Base-by-base conservation (phyloP, 2,113 vertebrate genomes). In the Platichthys stellatus region DNA sequence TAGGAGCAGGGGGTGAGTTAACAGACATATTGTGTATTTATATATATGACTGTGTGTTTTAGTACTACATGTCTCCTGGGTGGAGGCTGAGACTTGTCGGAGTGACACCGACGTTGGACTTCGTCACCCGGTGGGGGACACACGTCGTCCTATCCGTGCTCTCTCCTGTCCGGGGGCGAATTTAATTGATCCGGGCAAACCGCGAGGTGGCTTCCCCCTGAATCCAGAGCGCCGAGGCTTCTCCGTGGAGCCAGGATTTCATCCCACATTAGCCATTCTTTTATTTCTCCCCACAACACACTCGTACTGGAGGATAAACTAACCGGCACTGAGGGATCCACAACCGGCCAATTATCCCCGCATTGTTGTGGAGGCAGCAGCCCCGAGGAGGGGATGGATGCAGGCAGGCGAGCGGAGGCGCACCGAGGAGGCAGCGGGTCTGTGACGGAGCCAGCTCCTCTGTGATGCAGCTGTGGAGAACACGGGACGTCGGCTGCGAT, bases 101-200 rank as follows among this genome's bases (percentile, higher is more conserved):
- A 72, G 72, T 70, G 49, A 73, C 78, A 80, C 69, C 49, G 60
- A 76, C 73, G 61, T 21, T 73, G 67, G 79, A 78, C 76, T 81
- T 72, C 78, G 78, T 88, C 82, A 84, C 57, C 76, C 72, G 63
- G 74, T 85, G 80, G 80, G 78, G 80, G 76, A 80, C 79, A 76
- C 74, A 53, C 89, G 74, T 88, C 86, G 82, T 88, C 86, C 83
- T 89, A 84, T 76, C 84, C 59, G 49, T 38, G 62, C 87, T 82
- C 89, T 1, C 84, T 5, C 12, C 57, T 70, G 83, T 84, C 90
- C 56, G 76, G 83, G 65, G 66, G 79, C 74, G 69, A 86, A 53
- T 84, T 87, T 71, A 81, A 90, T 92, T 86, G 90, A 92, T 92
- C 89, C 72, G 67, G 76, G 28, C 69, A 62, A 83, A 62, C 67